A percentile compares a stretch with the other conserved stretches of the same genome.
Evolutionary conservation across 2,797 vertebrate species (phyloP).

Genomic region (Picus viridis): DNA sequence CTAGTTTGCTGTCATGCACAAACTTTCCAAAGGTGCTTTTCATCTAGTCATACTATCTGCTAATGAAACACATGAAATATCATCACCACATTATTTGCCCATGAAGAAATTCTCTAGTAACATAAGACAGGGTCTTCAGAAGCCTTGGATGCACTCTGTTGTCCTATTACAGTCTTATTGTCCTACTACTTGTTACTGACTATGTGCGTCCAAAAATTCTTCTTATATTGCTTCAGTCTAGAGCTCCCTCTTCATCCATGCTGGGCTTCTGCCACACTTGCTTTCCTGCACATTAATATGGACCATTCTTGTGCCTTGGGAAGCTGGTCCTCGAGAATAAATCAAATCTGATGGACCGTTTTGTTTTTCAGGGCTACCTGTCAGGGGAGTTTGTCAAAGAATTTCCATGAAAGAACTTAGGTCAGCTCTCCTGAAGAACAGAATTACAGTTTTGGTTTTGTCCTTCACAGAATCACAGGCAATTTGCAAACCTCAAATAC

Average conservation of each 20-base stretch:
- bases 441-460: not conserved
- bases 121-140: not conserved
- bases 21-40: not conserved
- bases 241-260: not conserved
- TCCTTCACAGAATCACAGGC: not conserved
- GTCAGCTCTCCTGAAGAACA: not conserved
- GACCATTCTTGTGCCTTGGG: not conserved
- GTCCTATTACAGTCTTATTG: not conserved
- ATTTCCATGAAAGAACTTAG: not conserved
- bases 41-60: not conserved
- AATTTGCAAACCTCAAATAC: not conserved
- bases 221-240: not conserved
- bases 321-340: not conserved
- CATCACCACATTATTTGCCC: not conserved
- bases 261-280: not conserved
- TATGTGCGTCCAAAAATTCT: not conserved
- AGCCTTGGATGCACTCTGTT: not conserved
- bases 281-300: not conserved
- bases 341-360: not conserved
- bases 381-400: not conserved
- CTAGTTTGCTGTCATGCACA: not conserved
- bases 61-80: not conserved
- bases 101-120: not conserved
- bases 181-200: not conserved
- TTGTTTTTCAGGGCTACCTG: not conserved